These are phyloP conservation scores for Catalaphyllia jardinei DNA, from an alignment of 64 coral and sea anemone species.

Conservation along the genomic window DNA sequence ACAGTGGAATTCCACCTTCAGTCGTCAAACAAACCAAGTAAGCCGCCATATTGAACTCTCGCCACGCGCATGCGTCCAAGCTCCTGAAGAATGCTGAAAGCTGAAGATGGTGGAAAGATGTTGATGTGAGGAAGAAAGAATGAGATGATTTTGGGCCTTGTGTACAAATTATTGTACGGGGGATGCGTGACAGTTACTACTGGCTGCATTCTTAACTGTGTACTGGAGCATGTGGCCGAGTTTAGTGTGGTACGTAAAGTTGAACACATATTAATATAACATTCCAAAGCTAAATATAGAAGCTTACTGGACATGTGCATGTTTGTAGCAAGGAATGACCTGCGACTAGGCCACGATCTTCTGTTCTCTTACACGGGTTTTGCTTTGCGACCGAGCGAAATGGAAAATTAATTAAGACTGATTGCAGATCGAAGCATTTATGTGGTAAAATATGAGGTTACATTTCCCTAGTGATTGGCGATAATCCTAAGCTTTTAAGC, in stretches of 20 bases:
- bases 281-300: no score
- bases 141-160: neutral
- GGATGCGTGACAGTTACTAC: slow-evolving; percentile 5
- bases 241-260: slow-evolving; percentile 14
- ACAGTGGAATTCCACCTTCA: slow-evolving; percentile 97
- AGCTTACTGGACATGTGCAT: no score
- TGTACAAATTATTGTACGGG: slow-evolving; percentile 10
- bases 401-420: no score
- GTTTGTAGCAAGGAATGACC: no score
- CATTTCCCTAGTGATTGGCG: no score
- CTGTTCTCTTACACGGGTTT: no score
- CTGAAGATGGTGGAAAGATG: slow-evolving; percentile 42
- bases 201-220: slow-evolving; percentile 1
- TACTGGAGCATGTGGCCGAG: slow-evolving; percentile 16
- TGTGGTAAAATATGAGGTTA: no score
- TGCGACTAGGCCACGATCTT: no score
- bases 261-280: no score
- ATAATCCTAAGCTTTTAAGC: no score
- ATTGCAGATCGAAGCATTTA: no score
- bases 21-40: slow-evolving; percentile 98
- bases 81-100: slow-evolving; percentile 87
- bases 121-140: neutral
- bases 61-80: slow-evolving; percentile 97
- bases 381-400: no score
- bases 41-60: slow-evolving; percentile 94